These are phyloP conservation scores for Chionis minor DNA, from an alignment of 2,113 vertebrate genomes.

Conservation along the genomic window DNA sequence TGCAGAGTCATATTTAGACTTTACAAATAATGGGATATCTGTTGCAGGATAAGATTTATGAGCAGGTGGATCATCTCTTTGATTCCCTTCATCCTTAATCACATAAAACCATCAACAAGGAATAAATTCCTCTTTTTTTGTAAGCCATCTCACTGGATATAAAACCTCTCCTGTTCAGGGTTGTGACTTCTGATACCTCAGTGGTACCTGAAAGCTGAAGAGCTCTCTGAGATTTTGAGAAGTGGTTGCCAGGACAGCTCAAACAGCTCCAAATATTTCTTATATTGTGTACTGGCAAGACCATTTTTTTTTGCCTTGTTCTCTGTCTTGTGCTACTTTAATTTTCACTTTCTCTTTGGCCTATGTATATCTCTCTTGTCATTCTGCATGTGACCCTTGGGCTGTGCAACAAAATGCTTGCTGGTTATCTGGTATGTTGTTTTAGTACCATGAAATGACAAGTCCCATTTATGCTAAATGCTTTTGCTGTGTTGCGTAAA, in stretches of 20 bases:
- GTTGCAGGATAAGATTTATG: not conserved
- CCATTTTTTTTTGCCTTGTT: not conserved
- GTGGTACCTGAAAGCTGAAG: not conserved
- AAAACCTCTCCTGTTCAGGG: not conserved
- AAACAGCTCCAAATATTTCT: not conserved
- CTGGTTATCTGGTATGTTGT: not conserved
- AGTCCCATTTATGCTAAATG: not conserved
- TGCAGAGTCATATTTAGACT: not conserved
- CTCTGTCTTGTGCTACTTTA: not conserved
- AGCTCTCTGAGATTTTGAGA: not conserved
- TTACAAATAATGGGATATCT: not conserved
- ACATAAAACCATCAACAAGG: not conserved
- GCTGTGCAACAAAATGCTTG: not conserved
- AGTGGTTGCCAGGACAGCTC: not conserved
- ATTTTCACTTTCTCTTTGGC: slow-evolving; percentile 41
- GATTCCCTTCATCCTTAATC: not conserved
- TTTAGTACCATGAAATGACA: not conserved
- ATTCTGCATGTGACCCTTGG: not conserved
- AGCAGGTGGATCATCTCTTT: not conserved
- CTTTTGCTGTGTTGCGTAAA: not conserved
- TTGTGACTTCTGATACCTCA: not conserved
- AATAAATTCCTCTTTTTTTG: not conserved
- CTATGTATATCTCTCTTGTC: not conserved
- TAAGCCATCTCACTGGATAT: not conserved
- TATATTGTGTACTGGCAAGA: not conserved